Evolutionary conservation across 2,888 invertebrate genomes (phyloP), one percentile per base, ranked within the genome.

Genomic region (Molorchus minor): DNA sequence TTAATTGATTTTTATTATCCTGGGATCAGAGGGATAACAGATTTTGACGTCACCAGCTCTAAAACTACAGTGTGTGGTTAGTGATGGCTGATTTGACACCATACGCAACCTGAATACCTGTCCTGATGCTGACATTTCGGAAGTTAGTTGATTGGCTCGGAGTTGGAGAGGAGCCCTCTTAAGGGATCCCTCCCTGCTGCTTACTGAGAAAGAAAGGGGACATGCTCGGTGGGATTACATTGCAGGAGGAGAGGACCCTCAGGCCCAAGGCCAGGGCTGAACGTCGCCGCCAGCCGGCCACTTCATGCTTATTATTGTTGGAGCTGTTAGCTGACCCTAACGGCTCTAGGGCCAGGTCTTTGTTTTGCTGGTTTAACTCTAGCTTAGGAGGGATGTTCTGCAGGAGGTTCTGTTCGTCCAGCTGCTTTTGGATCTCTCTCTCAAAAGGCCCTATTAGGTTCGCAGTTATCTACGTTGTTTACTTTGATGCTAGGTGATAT

Each of bases 401-500:
- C 58, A 86, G 81, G 58, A 87, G 77, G 79, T 86, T 87, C 77
- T 88, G 88, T 74, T 91, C 90, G 71, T 90, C 91, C 65, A 91
- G 83, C 70, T 92, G 84, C 78, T 91, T 87, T 79, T 91, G 90
- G 69, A 92, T 88, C 79, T 92, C 91, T 73, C 90, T 85, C 81
- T 92, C 92, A 76, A 92, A 92, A 16, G 91, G 91, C 52, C 77
- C 78, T 10, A 87, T 87, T n/a, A 73, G 61, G 56, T 77, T 76
- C 84, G 53, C 82, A 67, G 55, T 62, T 78, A 41, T 84, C 83
- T 63, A 84, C 83, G 65, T 85, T 78, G 72, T 84, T 86, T 61
- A 85, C 72, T 75, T 86, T 85, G 41, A 78, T 81, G 58, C 78
- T 77, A 8, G 79, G 78, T 12, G 80, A 78, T 33, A 85, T 79